These are phyloP conservation scores for Meandrina meandrites DNA, from an alignment of 92 coral and sea anemone genomes.

Conservation along the genomic window DNA sequence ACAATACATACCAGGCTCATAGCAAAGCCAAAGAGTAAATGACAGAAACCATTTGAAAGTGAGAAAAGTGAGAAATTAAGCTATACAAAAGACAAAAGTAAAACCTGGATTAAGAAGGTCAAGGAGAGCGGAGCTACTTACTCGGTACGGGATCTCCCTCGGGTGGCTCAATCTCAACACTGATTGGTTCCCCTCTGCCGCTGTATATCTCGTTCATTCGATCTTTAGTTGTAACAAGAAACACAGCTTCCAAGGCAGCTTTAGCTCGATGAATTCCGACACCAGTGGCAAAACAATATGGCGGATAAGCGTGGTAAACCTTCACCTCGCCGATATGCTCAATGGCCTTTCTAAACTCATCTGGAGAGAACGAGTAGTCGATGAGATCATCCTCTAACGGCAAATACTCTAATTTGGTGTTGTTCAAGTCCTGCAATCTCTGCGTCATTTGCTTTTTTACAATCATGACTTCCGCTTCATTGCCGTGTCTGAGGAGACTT, in stretches of 20 bases:
- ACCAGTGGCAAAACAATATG: conserved; percentile 90
- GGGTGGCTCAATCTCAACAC: conserved; percentile 81
- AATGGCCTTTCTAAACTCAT: conserved; percentile 86
- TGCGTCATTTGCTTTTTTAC: conserved; percentile 92
- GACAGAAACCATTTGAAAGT: background rate
- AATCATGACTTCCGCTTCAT: conserved; percentile 97
- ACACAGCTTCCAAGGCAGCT: conserved; percentile 94
- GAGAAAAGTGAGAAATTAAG: background rate
- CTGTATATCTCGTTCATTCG: conserved; percentile 87
- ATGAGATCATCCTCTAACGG: conserved; percentile 92
- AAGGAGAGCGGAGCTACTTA: conserved; percentile 5
- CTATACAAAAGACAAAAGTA: background rate
- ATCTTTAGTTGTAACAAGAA: conserved; percentile 87
- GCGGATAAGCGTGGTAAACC: conserved; percentile 84
- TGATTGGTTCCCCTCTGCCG: conserved; percentile 83
- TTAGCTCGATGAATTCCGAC: conserved; percentile 91
- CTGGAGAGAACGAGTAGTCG: conserved; percentile 82
- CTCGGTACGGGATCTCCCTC: conserved; percentile 85
- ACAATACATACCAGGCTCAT: background rate
- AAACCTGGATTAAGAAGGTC: background rate
- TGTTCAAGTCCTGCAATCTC: conserved; percentile 81
- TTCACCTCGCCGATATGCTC: conserved; percentile 78
- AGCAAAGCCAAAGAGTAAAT: background rate
- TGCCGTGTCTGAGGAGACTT: conserved; percentile 88
- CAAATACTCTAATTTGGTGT: conserved; percentile 71